Percentiles rank a stretch among this genome's conserved stretches.
Evolutionary conservation across 2,113 vertebrate species (phyloP).

Genomic region (Erythrocercus mccallii): DNA sequence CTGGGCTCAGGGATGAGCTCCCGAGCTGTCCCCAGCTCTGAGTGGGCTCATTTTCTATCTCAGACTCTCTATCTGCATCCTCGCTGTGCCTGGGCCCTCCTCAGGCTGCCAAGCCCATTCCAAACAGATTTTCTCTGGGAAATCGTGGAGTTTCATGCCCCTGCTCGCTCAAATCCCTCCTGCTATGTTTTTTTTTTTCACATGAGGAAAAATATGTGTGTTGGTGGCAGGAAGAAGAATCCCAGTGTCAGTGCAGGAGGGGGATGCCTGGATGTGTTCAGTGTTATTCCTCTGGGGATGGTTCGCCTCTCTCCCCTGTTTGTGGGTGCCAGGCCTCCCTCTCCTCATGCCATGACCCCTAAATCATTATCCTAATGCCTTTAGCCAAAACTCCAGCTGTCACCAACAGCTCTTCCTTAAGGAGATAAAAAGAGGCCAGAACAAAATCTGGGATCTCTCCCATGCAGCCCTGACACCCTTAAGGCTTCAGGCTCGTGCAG

Average conservation of each 20-base stretch:
- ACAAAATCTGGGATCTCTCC: neutral
- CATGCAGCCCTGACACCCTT: neutral
- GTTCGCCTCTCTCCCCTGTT: neutral
- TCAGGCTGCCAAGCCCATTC: accelerated
- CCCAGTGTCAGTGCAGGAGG: neutral
- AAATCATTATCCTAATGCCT: constrained; percentile 9
- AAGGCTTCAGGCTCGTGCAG: neutral
- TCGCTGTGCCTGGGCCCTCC: neutral
- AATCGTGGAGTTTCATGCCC: accelerated
- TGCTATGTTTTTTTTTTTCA: neutral
- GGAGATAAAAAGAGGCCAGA: neutral
- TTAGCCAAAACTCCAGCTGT: constrained; percentile 51
- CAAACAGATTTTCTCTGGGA: neutral
- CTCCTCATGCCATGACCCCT: neutral
- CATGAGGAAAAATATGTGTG: accelerated
- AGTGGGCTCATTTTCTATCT: neutral
- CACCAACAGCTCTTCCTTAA: constrained; percentile 13
- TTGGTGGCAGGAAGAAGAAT: neutral
- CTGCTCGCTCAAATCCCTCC: neutral
- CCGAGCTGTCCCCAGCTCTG: neutral
- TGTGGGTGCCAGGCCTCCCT: neutral
- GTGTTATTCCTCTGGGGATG: neutral
- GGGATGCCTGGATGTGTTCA: neutral
- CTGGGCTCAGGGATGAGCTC: neutral
- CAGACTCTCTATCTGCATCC: neutral